Base-by-base conservation (phyloP, 2,113 vertebrate species). In the Eulacestoma nigropectus region DNA sequence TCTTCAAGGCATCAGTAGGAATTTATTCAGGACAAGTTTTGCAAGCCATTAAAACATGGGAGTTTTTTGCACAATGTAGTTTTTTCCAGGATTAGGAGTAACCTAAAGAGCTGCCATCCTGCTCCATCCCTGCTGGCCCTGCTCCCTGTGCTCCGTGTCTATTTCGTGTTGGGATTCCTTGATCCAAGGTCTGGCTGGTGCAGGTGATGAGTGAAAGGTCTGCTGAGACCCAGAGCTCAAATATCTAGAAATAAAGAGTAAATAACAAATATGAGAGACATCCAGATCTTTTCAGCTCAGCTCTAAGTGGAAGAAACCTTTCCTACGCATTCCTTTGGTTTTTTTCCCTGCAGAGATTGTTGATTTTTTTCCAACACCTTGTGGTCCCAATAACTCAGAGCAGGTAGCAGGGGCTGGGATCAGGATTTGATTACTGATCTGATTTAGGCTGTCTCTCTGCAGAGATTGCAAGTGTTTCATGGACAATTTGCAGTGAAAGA, bases 401-500 rank as follows among this genome's bases (percentile, higher is more conserved):
- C 75, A 76, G 75, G 88, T n/a, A 92, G 92, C 83, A 42, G 83
- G 81, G 67, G 76, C 84, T 81, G 79, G 64, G 86, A 69, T 84
- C 27, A 4, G 89, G 90, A 59, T 95, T 92, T 92, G 92, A 95
- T 94, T 93, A 80, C 90, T 92, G 95, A 94, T 95, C 76, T 90
- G 93, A 96, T 90, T 96, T 88, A 93, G 85, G 23, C 92, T 95
- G 85, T 92, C 86, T 88, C 80, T 78, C 89, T 73, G 79, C 85
- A 85, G 92, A 87, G 74, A 82, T 23, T 90, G 96, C 85, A 72
- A 88, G 88, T 55, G 79, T 95, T 96, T 94, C 96, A 94, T 94
- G 92, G 95, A 47, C 95, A 86, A 95, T 96, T 96, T 95, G 86
- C 90, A 90, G 22, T 50, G 92, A 94, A 88, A 96, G 90, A 69